A percentile compares a stretch with the other conserved stretches of the same genome.
Evolutionary conservation across 2,113 vertebrate genomes (phyloP).

Genomic region (Cacatua alba): DNA sequence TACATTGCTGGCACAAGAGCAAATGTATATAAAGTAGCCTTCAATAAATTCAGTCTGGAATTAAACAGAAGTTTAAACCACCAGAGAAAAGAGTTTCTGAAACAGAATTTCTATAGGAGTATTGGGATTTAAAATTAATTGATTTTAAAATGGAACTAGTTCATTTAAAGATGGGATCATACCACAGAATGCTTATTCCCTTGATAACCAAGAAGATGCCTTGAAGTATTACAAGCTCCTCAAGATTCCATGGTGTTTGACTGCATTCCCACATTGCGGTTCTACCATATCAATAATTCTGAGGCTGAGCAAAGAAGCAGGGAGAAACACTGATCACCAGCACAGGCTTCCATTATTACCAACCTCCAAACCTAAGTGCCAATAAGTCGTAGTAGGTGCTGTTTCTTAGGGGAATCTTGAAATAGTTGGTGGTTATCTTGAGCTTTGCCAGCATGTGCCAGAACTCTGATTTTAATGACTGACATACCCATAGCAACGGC

Average conservation of each 20-base stretch:
- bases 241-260: neutral
- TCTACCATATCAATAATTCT: neutral
- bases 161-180: neutral
- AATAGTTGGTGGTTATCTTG: neutral
- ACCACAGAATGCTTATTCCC: neutral
- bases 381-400: neutral
- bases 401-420: neutral
- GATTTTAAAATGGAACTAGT: neutral
- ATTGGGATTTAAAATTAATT: neutral
- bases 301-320: neutral
- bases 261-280: neutral
- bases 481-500: neutral
- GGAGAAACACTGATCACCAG: neutral
- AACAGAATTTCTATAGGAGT: neutral
- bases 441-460: neutral
- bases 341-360: neutral
- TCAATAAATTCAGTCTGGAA: slow-evolving; percentile 2
- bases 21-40: neutral
- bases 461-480: neutral
- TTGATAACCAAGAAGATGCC: neutral
- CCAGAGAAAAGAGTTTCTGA: neutral
- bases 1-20: neutral
- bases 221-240: neutral
- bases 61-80: neutral
- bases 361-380: neutral